Conservation (phyloP, 1,140 invertebrate genomes). For the Anagrus nilaparvatae region DNA sequence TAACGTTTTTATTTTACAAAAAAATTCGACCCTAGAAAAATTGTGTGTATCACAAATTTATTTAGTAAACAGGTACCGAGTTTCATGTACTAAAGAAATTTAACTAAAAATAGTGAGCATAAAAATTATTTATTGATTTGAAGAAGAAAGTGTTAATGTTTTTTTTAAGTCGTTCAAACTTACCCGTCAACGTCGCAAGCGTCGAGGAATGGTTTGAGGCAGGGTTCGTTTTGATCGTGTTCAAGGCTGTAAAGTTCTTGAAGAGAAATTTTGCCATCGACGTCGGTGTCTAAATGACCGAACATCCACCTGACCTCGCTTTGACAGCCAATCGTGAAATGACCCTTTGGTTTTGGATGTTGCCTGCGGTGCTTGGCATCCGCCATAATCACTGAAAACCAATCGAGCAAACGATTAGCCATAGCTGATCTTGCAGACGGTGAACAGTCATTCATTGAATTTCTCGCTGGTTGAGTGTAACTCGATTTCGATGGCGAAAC, state of each 20-base stretch:
- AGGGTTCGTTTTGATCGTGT: slow-evolving; percentile 81
- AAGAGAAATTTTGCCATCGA: slow-evolving; percentile 68
- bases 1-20: too few relatives aligned
- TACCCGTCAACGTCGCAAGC: slow-evolving; percentile 69
- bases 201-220: slow-evolving; percentile 86
- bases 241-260: slow-evolving; percentile 81
- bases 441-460: slow-evolving; percentile 46
- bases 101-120: slow-evolving; percentile 9
- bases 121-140: background rate
- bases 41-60: too few relatives aligned
- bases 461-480: slow-evolving; percentile 27
- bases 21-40: too few relatives aligned
- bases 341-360: slow-evolving; percentile 51
- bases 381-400: slow-evolving; percentile 87
- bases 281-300: slow-evolving; percentile 74
- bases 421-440: slow-evolving; percentile 68
- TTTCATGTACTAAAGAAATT: background rate
- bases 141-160: background rate
- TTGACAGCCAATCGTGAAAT: slow-evolving; percentile 75
- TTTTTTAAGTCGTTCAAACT: too few relatives aligned
- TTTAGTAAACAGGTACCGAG: background rate
- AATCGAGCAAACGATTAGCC: slow-evolving; percentile 83
- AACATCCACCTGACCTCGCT: slow-evolving; percentile 92
- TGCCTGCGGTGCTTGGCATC: slow-evolving; percentile 52
- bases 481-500: slow-evolving; percentile 27